phyloP scores from a whole-genome alignment of 1,140 invertebrate species.

The Achroia grisella region DNA sequence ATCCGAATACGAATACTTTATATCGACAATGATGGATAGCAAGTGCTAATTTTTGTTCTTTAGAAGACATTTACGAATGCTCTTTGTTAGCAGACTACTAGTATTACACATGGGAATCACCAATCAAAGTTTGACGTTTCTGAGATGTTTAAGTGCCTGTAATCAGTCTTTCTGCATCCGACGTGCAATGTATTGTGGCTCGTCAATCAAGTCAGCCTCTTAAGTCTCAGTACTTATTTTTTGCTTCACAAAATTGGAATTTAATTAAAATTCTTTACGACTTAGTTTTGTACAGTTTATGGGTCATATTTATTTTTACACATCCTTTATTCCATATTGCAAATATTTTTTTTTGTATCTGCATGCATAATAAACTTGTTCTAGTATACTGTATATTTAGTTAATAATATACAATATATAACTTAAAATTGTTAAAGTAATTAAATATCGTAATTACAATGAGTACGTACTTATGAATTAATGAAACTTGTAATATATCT shows the following conservation, averaged over 20 bases:
- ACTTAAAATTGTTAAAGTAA: too few relatives aligned
- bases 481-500: neutral
- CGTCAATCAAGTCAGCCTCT: constrained; percentile 54
- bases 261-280: constrained; percentile 60
- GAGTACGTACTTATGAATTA: too few relatives aligned
- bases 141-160: constrained; percentile 46
- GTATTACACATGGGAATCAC: constrained; percentile 72
- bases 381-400: too few relatives aligned
- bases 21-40: constrained; percentile 53
- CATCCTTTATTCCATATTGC: too few relatives aligned
- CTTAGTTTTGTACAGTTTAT: constrained; percentile 19
- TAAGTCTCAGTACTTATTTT: constrained; percentile 39
- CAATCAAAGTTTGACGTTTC: constrained; percentile 67
- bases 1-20: constrained; percentile 33
- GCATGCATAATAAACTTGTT: too few relatives aligned
- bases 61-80: constrained; percentile 20
- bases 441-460: too few relatives aligned
- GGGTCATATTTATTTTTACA: neutral
- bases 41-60: constrained; percentile 20
- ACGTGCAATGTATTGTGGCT: constrained; percentile 37
- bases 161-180: constrained; percentile 52
- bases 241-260: constrained; percentile 50
- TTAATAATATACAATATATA: too few relatives aligned
- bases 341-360: too few relatives aligned
- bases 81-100: constrained; percentile 57